Base-by-base conservation (phyloP, 2,797 vertebrate genomes). In the Rhyacichthys aspro region DNA sequence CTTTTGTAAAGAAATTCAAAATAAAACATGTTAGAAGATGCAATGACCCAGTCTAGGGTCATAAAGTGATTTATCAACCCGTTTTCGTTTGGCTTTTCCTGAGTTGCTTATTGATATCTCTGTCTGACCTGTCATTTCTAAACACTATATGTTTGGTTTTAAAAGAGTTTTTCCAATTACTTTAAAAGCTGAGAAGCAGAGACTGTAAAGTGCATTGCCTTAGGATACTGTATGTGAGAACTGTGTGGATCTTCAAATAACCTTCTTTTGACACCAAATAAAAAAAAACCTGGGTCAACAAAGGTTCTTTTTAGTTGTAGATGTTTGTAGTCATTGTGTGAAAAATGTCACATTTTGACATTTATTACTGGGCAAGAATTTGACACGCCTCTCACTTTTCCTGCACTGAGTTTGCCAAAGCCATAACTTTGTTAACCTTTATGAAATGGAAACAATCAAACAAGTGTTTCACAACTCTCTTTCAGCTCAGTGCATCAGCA, bases 401-500 rank as follows among this genome's bases (percentile, higher is more conserved):
- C 73, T 68, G 45, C 53, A 53, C 55, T 34, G 23, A 19, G 11
- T 70, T 70, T 65, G 70, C 75, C 77, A 77, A 71, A 70, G 15
- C 54, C 56, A n/a, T 9, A 43, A 60, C 54, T 55, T 62, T 77
- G 72, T 19, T 55, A 56, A 69, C 70, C 61, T 81, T 86, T 76
- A 36, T 12, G 43, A 16, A 70, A 18, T 17, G 19, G 38, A 36
- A 7, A 56, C 58, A 59, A 15, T 46, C 36, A 37, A 36, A 62
- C 16, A 36, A 9, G 23, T 60, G 45, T 61, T 71, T 32, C 0
- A 44, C n/a, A 18, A 53, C 52, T 12, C 60, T 47, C 81, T 63
- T 78, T 39, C 91, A 97, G 95, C 92, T 50, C 81, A 91, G 70
- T 94, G 90, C 50, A 93, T 96, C 81, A 94, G 84, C 82, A 89